Evolutionary conservation across 2,113 vertebrate genomes (phyloP).

Genomic region (Passer montanus): DNA sequence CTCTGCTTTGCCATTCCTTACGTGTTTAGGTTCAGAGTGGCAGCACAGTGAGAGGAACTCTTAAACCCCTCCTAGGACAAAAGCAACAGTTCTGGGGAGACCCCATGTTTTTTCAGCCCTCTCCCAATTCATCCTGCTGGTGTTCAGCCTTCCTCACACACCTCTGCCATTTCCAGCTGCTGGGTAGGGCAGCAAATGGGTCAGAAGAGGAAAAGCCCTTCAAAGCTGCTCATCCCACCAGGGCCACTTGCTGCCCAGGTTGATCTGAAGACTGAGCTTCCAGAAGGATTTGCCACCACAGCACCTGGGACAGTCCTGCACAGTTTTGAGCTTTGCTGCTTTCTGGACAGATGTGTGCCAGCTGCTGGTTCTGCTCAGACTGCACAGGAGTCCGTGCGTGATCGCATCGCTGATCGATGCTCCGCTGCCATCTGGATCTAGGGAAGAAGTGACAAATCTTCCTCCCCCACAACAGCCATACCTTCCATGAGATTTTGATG

Average conservation of each 20-base stretch:
- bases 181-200: background rate
- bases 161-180: background rate
- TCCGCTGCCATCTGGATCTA: background rate
- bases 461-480: background rate
- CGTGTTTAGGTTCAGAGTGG: background rate
- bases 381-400: background rate
- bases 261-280: background rate
- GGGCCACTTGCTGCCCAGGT: background rate
- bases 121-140: background rate
- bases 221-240: background rate
- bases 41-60: background rate
- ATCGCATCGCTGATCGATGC: background rate
- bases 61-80: background rate
- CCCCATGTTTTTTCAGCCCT: background rate
- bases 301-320: background rate
- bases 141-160: background rate
- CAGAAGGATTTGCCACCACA: background rate
- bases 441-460: conserved; percentile 14
- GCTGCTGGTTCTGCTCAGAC: background rate
- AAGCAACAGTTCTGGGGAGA: background rate
- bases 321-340: background rate
- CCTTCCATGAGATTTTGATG: conserved; percentile 52
- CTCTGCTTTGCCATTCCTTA: background rate
- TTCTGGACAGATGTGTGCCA: background rate
- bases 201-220: background rate